Conservation (phyloP, 2,113 vertebrate species). For the Xiphophorus hellerii region DNA sequence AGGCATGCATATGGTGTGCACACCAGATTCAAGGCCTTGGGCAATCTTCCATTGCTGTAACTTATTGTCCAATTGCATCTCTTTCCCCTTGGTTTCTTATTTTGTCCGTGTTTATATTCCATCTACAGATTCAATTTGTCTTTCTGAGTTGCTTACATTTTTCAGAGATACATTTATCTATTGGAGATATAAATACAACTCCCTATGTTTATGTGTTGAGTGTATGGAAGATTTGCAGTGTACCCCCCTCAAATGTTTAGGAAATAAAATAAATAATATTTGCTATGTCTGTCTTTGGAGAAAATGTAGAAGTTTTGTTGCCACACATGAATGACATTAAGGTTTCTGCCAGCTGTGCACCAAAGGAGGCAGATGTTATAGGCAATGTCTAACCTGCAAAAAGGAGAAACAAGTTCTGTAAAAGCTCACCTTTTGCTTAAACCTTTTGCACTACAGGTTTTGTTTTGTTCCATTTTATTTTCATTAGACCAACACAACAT, state of each 20-base stretch:
- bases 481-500: too few species aligned
- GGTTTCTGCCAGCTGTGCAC: background rate
- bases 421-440: too few species aligned
- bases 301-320: background rate
- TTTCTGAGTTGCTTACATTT: conserved; percentile 76
- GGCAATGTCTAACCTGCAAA: background rate
- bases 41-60: conserved; percentile 60
- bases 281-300: conserved; percentile 32
- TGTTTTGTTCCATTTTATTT: too few species aligned
- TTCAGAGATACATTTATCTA: conserved; percentile 67
- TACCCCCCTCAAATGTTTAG: background rate
- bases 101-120: conserved; percentile 56
- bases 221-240: conserved; percentile 65
- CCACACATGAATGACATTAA: background rate
- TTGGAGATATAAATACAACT: conserved; percentile 70
- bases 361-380: background rate
- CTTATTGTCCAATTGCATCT: conserved; percentile 45
- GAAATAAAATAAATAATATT: conserved; percentile 18
- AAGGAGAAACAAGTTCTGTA: background rate
- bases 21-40: conserved; percentile 47
- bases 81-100: conserved; percentile 13
- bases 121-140: conserved; percentile 61
- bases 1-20: conserved; percentile 48
- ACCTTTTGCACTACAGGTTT: too few species aligned
- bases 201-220: conserved; percentile 70